Percentiles rank a stretch among this genome's conserved stretches.
phyloP scores from a whole-genome alignment of 2,797 vertebrate genomes.

The Hippopotamyrus pictus region DNA sequence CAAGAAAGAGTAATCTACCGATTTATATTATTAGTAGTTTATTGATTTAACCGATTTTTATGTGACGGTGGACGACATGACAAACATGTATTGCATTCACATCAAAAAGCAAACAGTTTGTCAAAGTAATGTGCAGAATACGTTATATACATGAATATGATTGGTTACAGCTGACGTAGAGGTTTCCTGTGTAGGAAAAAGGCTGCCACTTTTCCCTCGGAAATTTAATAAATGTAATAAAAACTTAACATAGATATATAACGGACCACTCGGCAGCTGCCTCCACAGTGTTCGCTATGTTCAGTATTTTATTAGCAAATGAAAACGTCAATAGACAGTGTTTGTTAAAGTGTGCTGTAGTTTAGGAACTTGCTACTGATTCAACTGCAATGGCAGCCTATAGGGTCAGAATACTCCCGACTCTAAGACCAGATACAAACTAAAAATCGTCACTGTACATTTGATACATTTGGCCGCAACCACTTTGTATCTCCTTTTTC shows the following conservation, averaged over 20 bases:
- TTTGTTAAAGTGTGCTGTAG: not conserved
- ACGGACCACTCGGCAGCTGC: not conserved
- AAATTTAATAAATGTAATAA: not conserved
- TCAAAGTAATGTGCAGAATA: not conserved
- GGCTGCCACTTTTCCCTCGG: not conserved
- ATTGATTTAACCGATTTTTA: not conserved
- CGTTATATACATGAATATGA: not conserved
- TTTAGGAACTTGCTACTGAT: not conserved
- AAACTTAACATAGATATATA: not conserved
- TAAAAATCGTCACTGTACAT: not conserved
- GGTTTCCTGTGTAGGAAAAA: not conserved
- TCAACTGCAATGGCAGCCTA: not conserved
- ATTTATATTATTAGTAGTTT: not conserved
- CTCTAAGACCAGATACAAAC: not conserved
- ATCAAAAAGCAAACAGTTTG: not conserved
- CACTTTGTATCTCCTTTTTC: not conserved
- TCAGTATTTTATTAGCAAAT: not conserved
- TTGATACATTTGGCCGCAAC: not conserved
- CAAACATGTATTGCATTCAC: not conserved
- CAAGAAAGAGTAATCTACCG: not conserved
- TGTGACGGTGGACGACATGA: not conserved
- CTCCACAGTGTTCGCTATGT: not conserved
- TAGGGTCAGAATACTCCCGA: not conserved
- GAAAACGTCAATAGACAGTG: not conserved
- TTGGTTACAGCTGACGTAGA: not conserved